Base-by-base conservation (phyloP, 1,140 invertebrate genomes). In the Pemphigus obesinymphae region DNA sequence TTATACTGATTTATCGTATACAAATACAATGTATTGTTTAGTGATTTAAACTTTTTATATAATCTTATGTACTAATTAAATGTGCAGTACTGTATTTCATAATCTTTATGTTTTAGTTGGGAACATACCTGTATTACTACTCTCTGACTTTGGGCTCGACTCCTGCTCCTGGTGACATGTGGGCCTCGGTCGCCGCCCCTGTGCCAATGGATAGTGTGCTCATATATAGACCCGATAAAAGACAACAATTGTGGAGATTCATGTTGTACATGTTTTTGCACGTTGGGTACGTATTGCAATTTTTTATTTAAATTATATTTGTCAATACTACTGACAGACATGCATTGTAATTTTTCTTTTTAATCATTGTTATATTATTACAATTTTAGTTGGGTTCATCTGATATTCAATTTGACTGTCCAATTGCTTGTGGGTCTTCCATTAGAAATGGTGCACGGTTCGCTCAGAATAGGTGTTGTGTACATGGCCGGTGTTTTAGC, bases 361-460 rank as follows among this genome's bases (percentile, higher is more conserved):
- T 13, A 13, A 45, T 45, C 5, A 11, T 11, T 4, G 11, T 34
- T 43, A 29, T 53, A 58, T 72, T 82, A 53, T 82, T 58, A 29
- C 82, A 83, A 26, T 85, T 85, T 82, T 89, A 95, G 94, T 86
- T 98, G 96, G 96, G 90, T 97, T 72, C 96, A 98, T 88, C 89
- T 98, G 83, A 91, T 96, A 34, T 98, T 98, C 89, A 98, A 98
- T 89, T 91, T 98, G 84, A 90, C 95, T 37, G 95, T 98, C 34
- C 96, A 98, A 89, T 88, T 96, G 83, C 87, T 95, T 82, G 94
- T 98, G 83, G 97, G 97, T 55, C 89, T 97, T 83, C 96, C 96
- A 1, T 87, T 98, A 84, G 97, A 98, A 89, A 98, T 98, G 96
- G 95, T 97, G n/a, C 96, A 98, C 87, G 96, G 96, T 7, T 95